Base-by-base conservation (phyloP, 2,888 invertebrate species). In the Pterostichus niger region DNA sequence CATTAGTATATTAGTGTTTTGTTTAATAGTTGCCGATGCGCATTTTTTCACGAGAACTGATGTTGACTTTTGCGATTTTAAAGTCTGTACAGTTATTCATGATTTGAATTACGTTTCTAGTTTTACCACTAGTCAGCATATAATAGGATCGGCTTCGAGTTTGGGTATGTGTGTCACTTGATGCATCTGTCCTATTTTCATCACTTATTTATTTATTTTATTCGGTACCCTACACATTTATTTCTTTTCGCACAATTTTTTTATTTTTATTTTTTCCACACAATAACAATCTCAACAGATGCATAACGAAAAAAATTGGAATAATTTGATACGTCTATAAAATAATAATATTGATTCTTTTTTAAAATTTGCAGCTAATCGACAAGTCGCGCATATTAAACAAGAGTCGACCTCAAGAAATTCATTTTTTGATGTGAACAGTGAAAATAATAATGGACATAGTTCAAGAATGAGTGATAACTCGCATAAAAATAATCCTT, bases 91-190 rank as follows among this genome's bases (percentile, higher is more conserved):
- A 49, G 13, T 59, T 78, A 78, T 59, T 78, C 46, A 78, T 78
- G 61, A 44, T 49, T 46, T 68, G 64, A 61, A 61, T 81, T 81
- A 81, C 82, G 82, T 82, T 88, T 89, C 87, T 89, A 90, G 89
- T 89, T 86, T 88, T 90, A 88, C 90, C 90, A 86, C 87, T 87
- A 87, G 88, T 90, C 88, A 89, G 89, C 89, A 89, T 89, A 64
- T 83, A 49, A 83, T 52, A 73, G 71, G 79, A 79, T 78, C 68
- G 81, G 71, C 81, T 56, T 35, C 15, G n/a, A 81, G 11, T 78
- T 54, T 75, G 75, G 79, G 82, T 82, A 82, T 59, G 82, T 82
- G 56, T 59, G 54, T 54, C 31, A 33, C 17, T 13, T 64, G 35
- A 64, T 64, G 75, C 75, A 52, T 52, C 75, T 75, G 52, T 31